Evolutionary conservation across 2,888 invertebrate species (phyloP).

Genomic region (Drosophila koepferae): DNA sequence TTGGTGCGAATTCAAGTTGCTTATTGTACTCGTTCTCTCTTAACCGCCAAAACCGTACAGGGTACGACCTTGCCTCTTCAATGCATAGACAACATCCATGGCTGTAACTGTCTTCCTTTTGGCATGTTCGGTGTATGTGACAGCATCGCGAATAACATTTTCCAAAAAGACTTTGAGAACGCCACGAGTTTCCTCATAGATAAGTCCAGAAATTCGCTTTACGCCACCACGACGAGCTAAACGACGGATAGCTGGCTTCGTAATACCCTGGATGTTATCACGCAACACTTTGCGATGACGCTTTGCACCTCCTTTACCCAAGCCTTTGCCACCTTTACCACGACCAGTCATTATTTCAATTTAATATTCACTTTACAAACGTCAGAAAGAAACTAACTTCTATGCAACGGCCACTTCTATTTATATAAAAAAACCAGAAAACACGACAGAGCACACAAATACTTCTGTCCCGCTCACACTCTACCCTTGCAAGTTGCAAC

Average conservation of each 20-base stretch:
- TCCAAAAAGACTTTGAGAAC: conserved; percentile 89
- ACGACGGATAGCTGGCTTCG: conserved; percentile 91
- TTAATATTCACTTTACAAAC: conserved; percentile 79
- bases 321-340: too few species aligned
- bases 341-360: too few species aligned
- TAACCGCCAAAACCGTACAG: conserved; percentile 85
- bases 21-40: neutral
- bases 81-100: conserved; percentile 90
- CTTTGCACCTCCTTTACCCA: too few species aligned
- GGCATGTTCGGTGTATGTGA: conserved; percentile 21
- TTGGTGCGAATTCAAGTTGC: conserved; percentile 10
- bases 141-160: conserved; percentile 90
- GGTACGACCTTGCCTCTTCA: conserved; percentile 91
- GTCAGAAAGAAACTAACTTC: too few species aligned
- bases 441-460: neutral
- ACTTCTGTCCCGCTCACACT: conserved; percentile 2
- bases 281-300: conserved; percentile 65
- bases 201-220: conserved; percentile 78
- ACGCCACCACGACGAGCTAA: conserved; percentile 90
- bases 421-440: neutral
- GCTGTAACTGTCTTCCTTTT: conserved; percentile 22
- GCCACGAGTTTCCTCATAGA: conserved; percentile 83
- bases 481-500: neutral
- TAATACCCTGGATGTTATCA: conserved; percentile 88
- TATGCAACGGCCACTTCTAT: conserved; percentile 8